Evolutionary conservation across 2,888 invertebrate species (phyloP).

Genomic region (Trachelus stipa): DNA sequence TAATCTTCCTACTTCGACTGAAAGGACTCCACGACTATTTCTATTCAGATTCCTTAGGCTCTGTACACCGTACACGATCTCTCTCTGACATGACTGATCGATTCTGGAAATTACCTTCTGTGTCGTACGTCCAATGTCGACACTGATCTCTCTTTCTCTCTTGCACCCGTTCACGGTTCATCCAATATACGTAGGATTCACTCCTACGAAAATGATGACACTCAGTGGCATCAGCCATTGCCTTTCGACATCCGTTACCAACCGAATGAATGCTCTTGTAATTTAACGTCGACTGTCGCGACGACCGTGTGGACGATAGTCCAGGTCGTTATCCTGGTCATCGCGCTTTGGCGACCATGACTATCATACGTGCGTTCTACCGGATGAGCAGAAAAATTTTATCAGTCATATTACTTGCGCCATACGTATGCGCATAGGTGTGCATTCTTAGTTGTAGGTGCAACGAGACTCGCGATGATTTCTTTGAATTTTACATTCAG

Average conservation of each 20-base stretch:
- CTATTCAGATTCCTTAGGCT: conserved; percentile 21
- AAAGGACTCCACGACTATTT: conserved; percentile 23
- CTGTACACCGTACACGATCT: conserved; percentile 16
- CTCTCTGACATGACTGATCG: conserved; percentile 24
- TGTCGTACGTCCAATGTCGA: conserved; percentile 1
- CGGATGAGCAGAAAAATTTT: not conserved
- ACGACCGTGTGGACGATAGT: not conserved
- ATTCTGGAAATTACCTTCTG: conserved; percentile 23
- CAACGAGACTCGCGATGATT: not conserved
- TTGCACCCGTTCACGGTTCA: not conserved
- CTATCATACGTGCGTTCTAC: not conserved
- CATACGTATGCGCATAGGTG: too few species aligned
- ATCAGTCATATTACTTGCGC: not conserved
- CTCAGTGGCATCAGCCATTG: not conserved
- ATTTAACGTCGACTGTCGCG: not conserved
- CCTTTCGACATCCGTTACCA: not conserved
- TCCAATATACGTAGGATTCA: not conserved
- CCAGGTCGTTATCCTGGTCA: not conserved
- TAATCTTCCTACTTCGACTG: conserved; percentile 19
- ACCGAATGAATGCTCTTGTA: not conserved
- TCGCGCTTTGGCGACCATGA: not conserved
- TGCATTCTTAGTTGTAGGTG: not conserved
- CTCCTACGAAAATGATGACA: not conserved
- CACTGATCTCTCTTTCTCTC: conserved; percentile 15
- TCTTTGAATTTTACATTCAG: not conserved